A percentile compares a stretch with the other conserved stretches of the same genome.
Evolutionary conservation across 2,797 vertebrate genomes (phyloP).

Genomic region (Pempheris klunzingeri): DNA sequence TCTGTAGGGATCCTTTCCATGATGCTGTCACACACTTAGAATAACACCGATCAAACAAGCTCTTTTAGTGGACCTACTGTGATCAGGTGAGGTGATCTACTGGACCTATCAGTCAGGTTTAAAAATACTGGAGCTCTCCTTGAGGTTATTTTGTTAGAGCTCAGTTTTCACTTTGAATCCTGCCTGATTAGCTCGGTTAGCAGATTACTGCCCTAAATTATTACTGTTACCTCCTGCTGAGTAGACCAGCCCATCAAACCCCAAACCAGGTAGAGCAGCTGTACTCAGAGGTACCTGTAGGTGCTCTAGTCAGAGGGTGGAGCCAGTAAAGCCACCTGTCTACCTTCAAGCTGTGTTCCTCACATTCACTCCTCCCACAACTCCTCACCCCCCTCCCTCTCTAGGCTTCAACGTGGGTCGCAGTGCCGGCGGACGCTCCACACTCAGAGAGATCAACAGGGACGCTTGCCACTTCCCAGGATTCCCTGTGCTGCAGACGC

Average conservation of each 20-base stretch:
- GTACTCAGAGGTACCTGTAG: constrained; percentile 16
- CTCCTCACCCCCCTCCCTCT: neutral
- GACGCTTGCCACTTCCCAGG: constrained; percentile 98
- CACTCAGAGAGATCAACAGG: constrained; percentile 95
- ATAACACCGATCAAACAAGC: no score
- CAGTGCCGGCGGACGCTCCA: constrained; percentile 93
- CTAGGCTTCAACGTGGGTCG: constrained; percentile 97
- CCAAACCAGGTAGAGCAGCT: constrained; percentile 12
- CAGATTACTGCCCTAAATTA: neutral
- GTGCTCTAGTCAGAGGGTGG: neutral
- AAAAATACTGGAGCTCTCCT: no score
- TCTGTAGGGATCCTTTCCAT: no score
- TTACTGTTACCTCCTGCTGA: neutral
- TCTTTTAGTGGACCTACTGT: no score
- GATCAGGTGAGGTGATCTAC: no score
- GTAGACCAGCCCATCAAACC: constrained; percentile 21
- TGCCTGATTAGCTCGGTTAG: constrained; percentile 17
- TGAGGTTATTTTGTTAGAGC: constrained; percentile 14
- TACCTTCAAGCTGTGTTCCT: neutral
- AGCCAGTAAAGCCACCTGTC: neutral
- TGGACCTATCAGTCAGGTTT: no score
- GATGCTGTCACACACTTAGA: no score
- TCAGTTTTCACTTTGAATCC: constrained; percentile 6
- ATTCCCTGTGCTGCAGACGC: constrained; percentile 93
- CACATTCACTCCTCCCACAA: neutral